phyloP scores from a whole-genome alignment of 1,140 invertebrate species.

The Achroia grisella region DNA sequence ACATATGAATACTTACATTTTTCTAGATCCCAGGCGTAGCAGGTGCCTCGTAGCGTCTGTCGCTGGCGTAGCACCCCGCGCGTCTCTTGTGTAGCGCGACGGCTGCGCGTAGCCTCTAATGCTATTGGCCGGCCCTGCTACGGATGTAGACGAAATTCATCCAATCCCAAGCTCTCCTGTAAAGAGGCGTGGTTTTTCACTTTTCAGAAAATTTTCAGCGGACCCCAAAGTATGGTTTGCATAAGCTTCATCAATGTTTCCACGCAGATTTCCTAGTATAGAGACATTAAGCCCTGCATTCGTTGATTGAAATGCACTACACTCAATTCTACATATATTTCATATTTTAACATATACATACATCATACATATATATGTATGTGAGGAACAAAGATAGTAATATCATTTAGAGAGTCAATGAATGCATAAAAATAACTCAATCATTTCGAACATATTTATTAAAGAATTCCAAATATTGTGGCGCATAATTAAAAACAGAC shows the following conservation, averaged over 20 bases:
- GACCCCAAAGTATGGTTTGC: slow-evolving; percentile 40
- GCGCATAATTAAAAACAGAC: too few species aligned
- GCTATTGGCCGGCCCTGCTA: slow-evolving; percentile 48
- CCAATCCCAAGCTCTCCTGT: slow-evolving; percentile 48
- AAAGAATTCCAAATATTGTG: too few species aligned
- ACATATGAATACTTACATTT: slow-evolving; percentile 55
- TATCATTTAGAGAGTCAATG: too few species aligned
- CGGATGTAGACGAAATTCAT: slow-evolving; percentile 32
- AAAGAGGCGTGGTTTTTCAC: slow-evolving; percentile 60
- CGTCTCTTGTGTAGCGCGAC: slow-evolving; percentile 40
- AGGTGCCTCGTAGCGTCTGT: slow-evolving; percentile 35
- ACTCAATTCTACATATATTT: too few species aligned
- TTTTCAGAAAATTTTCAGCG: slow-evolving; percentile 70
- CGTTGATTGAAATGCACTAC: too few species aligned
- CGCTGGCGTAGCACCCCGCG: slow-evolving; percentile 55
- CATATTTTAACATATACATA: too few species aligned
- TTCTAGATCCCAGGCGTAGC: slow-evolving; percentile 62
- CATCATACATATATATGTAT: too few species aligned
- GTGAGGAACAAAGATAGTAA: too few species aligned
- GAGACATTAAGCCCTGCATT: too few species aligned
- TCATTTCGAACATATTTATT: too few species aligned
- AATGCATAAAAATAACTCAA: too few species aligned
- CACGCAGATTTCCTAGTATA: too few species aligned
- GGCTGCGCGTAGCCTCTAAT: slow-evolving; percentile 54
- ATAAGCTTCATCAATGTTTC: slow-evolving; percentile 26